Evolutionary conservation across 2,113 vertebrate species (phyloP), one percentile per base, ranked within the genome.

Genomic region (Hydrochoerus hydrochaeris): DNA sequence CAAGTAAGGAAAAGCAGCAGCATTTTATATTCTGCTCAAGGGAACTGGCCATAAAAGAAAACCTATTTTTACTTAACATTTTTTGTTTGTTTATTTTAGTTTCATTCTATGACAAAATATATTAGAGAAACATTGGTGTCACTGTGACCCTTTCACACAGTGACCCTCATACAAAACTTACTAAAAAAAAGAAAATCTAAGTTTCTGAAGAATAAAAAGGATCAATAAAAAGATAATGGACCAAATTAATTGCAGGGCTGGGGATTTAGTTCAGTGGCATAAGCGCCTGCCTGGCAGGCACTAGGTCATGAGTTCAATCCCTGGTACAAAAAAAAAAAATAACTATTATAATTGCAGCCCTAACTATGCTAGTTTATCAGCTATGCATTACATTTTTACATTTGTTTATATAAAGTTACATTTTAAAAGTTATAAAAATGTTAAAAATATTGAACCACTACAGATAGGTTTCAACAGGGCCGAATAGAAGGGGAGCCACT

Each of bases 391-490:
- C 17, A 93, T 67, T 84, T 95, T 84, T 88, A 57, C 92, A 41
- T 84, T 92, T 91, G 57, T 86, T 96, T 87, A 91, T 82, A 71
- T 46, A 93, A 95, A 94, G 67, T 85, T 46, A 62, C n/a, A 44
- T 92, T 75, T 83, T 78, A 16, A 88, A 93, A 94, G 77, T 69
- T 65, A 84, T 58, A 84, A 62, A 81, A 77, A n/a, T 41, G 17
- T 93, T 57, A 78, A 84, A 85, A 78, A 35, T 78, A 49, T 73
- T 95, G 67, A 93, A n/a, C 26, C 38, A 54, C 9, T 52, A 4
- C n/a, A 63, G 28, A 63, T 26, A 11, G 30, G 26, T 10, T 28
- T 63, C 62, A 11, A 63, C 28, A 63, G 3, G 28, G 28, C 62
- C 28, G 11, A 9, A 30, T 30, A 28, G 28, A 11, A 28, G 10